Evolutionary conservation across 2,797 vertebrate species (phyloP).

Genomic region (Eptatretus atami): DNA sequence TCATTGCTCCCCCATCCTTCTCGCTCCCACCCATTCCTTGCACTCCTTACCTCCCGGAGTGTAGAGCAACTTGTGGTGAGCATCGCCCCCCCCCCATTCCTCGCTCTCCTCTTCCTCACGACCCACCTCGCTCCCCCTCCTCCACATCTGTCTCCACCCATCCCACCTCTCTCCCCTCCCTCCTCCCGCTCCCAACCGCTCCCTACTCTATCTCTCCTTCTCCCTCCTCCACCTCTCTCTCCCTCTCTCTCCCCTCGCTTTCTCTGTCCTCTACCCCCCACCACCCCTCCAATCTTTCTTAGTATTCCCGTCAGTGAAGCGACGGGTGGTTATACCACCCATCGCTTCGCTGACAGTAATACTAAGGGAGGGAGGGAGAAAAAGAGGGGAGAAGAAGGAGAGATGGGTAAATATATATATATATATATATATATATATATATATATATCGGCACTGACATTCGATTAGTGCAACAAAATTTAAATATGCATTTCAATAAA

Average conservation of each 20-base stretch:
- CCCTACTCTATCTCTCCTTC: background rate
- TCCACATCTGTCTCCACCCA: no score
- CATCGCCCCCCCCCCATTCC: background rate
- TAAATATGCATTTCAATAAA: no score
- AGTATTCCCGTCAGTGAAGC: background rate
- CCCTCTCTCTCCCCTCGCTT: background rate
- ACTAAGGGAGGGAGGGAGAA: background rate
- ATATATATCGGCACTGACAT: no score
- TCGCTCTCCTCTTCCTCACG: background rate
- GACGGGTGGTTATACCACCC: background rate
- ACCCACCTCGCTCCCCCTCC: background rate
- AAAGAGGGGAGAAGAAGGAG: background rate
- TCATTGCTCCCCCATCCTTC: no score
- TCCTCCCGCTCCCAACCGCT: background rate
- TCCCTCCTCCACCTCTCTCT: background rate
- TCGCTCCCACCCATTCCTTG: no score
- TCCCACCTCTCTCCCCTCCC: background rate
- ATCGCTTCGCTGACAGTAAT: background rate
- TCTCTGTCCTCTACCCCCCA: background rate
- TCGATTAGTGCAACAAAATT: no score
- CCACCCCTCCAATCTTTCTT: background rate
- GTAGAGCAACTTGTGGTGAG: no score
- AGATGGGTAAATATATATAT: no score
- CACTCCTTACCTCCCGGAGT: no score
- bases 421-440: no score